Conservation (phyloP, 1,140 invertebrate species). For the Drosophila orena region DNA sequence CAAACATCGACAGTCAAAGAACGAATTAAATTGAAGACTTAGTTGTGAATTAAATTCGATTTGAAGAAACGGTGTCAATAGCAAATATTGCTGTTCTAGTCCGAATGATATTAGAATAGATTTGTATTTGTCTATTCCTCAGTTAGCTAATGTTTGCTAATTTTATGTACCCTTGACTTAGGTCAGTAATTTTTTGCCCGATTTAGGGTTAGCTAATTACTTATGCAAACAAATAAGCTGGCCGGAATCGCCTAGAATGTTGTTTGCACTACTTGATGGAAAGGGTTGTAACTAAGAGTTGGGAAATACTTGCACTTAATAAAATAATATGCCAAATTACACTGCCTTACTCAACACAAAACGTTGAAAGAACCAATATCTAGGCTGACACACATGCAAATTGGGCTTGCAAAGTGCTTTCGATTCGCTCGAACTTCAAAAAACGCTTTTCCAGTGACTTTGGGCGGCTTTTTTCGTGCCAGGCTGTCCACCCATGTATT, state of each 20-base stretch:
- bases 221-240: constrained; percentile 17
- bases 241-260: background rate
- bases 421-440: constrained; percentile 6
- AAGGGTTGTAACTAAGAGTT: background rate
- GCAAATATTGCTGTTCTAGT: constrained; percentile 11
- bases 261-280: background rate
- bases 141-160: constrained; percentile 46
- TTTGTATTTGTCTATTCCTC: constrained; percentile 10
- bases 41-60: background rate
- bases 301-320: background rate
- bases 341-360: background rate
- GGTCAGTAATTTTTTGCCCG: constrained; percentile 38
- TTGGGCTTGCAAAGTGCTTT: constrained; percentile 3
- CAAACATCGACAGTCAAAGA: constrained; percentile 8
- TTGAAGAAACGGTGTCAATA: constrained; percentile 3
- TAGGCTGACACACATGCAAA: constrained; percentile 32
- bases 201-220: constrained; percentile 23
- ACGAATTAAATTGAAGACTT: background rate
- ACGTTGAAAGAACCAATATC: constrained; percentile 6
- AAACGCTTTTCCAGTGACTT: constrained; percentile 6
- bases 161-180: constrained; percentile 45
- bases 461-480: background rate
- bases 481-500: background rate
- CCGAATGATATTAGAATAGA: constrained; percentile 3
- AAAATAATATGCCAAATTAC: too few relatives aligned